phyloP scores from a whole-genome alignment of 37 sponge, comb jelly and placozoan genomes.

The Lycopodina hypogea region DNA sequence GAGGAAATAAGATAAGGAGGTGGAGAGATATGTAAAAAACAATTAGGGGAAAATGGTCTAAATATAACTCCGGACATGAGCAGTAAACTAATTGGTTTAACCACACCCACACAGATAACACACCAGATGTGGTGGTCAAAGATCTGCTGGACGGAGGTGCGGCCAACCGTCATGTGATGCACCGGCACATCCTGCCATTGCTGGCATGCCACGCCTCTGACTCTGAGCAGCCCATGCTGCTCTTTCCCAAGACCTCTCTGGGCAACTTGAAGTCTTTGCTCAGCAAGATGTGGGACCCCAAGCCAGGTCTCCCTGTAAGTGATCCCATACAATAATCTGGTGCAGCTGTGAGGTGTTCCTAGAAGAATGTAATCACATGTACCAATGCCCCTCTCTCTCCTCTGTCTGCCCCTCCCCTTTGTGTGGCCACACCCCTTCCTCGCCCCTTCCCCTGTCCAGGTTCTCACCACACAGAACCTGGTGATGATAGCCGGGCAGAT shows the following conservation, averaged over 20 bases:
- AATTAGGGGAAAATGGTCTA: too few relatives aligned
- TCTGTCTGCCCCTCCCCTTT: too few relatives aligned
- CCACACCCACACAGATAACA: slow-evolving; percentile 51
- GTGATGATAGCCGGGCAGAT: slow-evolving; percentile 74
- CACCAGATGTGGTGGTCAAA: slow-evolving; percentile 65
- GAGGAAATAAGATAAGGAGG: background rate
- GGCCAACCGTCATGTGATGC: slow-evolving; percentile 33
- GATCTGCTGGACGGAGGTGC: slow-evolving; percentile 67
- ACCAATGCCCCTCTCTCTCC: too few relatives aligned
- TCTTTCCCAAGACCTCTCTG: slow-evolving; percentile 63
- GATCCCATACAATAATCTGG: too few relatives aligned
- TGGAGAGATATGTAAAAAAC: background rate
- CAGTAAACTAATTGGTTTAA: too few relatives aligned
- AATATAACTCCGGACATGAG: too few relatives aligned
- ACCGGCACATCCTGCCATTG: slow-evolving; percentile 61
- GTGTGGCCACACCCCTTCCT: too few relatives aligned
- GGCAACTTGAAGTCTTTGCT: slow-evolving; percentile 66
- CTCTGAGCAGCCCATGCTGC: slow-evolving; percentile 60
- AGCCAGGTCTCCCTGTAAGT: slow-evolving; percentile 18
- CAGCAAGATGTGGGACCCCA: slow-evolving; percentile 41
- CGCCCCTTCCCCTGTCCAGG: background rate
- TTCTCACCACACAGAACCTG: slow-evolving; percentile 68
- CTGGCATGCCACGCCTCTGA: slow-evolving; percentile 53
- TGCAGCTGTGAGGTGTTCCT: background rate
- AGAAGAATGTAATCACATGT: too few relatives aligned